Conservation (phyloP, 2,888 invertebrate genomes). For the Anodontia alba region DNA sequence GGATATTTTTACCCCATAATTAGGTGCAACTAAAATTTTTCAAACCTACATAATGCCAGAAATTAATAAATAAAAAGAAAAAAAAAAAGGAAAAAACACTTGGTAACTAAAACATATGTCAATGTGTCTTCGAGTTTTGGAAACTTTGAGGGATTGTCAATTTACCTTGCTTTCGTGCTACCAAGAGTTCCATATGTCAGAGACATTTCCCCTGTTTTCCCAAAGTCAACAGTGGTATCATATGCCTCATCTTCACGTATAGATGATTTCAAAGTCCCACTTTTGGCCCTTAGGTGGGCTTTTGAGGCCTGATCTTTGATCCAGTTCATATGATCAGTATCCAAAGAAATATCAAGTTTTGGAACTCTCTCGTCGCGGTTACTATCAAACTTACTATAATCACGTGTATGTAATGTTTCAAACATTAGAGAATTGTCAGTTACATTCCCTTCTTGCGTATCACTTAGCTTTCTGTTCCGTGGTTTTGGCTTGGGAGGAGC, state of each 20-base stretch:
- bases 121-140: not conserved
- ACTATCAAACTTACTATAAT: conserved; percentile 63
- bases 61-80: no score
- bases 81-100: no score
- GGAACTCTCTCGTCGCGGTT: conserved; percentile 72
- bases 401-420: conserved; percentile 81
- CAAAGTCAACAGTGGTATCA: conserved; percentile 62
- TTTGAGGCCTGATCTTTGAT: conserved; percentile 80
- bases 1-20: no score
- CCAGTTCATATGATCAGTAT: conserved; percentile 83
- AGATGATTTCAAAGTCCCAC: conserved; percentile 58
- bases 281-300: conserved; percentile 68
- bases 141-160: conserved; percentile 1
- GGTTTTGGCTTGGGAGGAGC: conserved; percentile 62
- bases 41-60: no score
- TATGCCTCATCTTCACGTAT: conserved; percentile 58
- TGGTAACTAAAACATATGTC: no score
- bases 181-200: conserved; percentile 62
- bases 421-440: conserved; percentile 73
- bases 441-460: conserved; percentile 56
- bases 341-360: conserved; percentile 82
- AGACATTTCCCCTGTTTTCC: conserved; percentile 64
- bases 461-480: conserved; percentile 50
- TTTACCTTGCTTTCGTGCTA: conserved; percentile 67
- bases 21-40: no score